These are phyloP conservation scores for Eulemur albifrons DNA, from an alignment of 2,797 vertebrate species.

Conservation along the genomic window DNA sequence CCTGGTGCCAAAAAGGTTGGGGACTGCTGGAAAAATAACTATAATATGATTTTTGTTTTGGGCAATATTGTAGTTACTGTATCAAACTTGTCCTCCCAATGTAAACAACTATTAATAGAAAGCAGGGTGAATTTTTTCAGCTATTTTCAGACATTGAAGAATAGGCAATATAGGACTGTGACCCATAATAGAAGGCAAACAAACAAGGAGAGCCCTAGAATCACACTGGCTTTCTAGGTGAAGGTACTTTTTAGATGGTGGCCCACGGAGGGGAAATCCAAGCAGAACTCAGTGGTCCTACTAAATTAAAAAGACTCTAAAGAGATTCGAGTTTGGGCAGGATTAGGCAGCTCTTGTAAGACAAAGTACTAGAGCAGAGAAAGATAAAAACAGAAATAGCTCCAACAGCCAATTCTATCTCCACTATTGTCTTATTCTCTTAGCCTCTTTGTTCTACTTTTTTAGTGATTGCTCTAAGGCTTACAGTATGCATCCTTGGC, in stretches of 20 bases:
- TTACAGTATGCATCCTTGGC: neutral
- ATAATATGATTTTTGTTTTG: neutral
- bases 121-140: neutral
- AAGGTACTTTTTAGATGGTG: neutral
- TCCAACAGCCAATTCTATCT: neutral
- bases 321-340: neutral
- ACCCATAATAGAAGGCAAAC: neutral
- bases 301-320: neutral
- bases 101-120: neutral
- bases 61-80: neutral
- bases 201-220: neutral
- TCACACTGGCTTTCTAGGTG: neutral
- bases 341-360: neutral
- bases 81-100: neutral
- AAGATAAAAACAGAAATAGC: neutral
- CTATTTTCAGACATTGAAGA: neutral
- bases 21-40: neutral
- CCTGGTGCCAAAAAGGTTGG: no score
- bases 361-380: neutral
- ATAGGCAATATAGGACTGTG: neutral
- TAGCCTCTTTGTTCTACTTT: neutral
- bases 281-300: neutral
- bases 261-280: neutral
- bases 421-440: neutral
- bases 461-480: neutral